These are phyloP conservation scores for Ptychoptera contaminata DNA, from an alignment of 2,888 invertebrate genomes.

Conservation along the genomic window DNA sequence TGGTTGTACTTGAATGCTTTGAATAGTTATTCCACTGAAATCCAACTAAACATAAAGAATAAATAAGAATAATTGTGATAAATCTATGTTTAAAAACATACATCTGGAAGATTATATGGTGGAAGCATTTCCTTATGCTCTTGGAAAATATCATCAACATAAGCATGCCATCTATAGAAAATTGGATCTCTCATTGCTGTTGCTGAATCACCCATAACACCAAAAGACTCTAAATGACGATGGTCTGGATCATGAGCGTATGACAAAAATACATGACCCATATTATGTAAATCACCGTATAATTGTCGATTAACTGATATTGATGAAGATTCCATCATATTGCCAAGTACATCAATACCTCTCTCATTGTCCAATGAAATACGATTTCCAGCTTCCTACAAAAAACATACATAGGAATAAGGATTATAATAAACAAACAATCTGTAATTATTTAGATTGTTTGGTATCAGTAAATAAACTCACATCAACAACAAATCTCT, in stretches of 20 bases:
- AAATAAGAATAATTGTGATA: background rate
- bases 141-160: slow-evolving; percentile 61
- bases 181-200: slow-evolving; percentile 78
- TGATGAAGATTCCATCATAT: slow-evolving; percentile 59
- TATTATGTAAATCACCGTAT: slow-evolving; percentile 70
- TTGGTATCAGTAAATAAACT: slow-evolving; percentile 12
- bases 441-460: background rate
- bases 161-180: slow-evolving; percentile 75
- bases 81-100: slow-evolving; percentile 18
- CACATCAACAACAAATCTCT: slow-evolving; percentile 40
- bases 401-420: slow-evolving; percentile 4
- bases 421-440: background rate
- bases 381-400: slow-evolving; percentile 39
- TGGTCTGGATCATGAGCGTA: slow-evolving; percentile 69
- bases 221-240: slow-evolving; percentile 51
- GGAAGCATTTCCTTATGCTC: slow-evolving; percentile 54
- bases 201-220: slow-evolving; percentile 69
- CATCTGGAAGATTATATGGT: slow-evolving; percentile 44
- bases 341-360: slow-evolving; percentile 66
- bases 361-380: slow-evolving; percentile 43
- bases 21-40: slow-evolving; percentile 39
- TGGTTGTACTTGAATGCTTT: slow-evolving; percentile 36
- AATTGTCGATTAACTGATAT: slow-evolving; percentile 50
- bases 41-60: slow-evolving; percentile 11
- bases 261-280: slow-evolving; percentile 64